Conservation (phyloP, 2,113 vertebrate genomes). For the cat (Felis catus) region DNA sequence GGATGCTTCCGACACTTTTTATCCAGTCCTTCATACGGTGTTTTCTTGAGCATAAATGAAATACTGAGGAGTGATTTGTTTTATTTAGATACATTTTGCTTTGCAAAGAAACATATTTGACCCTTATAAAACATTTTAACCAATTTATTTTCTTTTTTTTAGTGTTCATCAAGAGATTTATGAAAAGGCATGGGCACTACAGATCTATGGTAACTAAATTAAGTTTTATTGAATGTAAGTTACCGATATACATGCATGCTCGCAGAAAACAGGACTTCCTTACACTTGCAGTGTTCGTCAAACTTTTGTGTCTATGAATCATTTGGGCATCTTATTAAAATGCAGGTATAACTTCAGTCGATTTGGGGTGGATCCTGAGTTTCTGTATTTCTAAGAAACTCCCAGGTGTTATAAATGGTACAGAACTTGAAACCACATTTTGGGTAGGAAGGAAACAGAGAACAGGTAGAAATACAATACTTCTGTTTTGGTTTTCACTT, state of each 20-base stretch:
- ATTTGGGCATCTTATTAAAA: neutral
- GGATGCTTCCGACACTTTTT: neutral
- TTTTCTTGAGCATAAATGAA: constrained; percentile 36
- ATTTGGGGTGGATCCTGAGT: neutral
- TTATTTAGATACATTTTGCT: constrained; percentile 21
- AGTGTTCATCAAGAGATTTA: neutral
- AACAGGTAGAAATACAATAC: neutral
- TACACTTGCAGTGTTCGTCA: neutral
- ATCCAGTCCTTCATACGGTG: constrained; percentile 2
- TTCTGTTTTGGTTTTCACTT: neutral
- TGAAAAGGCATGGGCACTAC: neutral
- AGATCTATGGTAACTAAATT: neutral
- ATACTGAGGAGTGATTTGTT: neutral
- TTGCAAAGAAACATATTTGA: constrained; percentile 52
- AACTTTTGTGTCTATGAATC: neutral
- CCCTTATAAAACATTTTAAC: constrained; percentile 41
- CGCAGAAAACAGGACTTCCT: neutral
- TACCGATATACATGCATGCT: neutral
- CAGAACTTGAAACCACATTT: neutral
- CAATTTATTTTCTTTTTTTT: neutral
- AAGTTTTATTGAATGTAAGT: neutral
- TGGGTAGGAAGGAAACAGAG: neutral
- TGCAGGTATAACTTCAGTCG: neutral
- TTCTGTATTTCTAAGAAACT: neutral
- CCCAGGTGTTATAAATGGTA: neutral